These are phyloP conservation scores for Leptinotarsa texana DNA, from an alignment of 1,140 invertebrate species.

Conservation along the genomic window DNA sequence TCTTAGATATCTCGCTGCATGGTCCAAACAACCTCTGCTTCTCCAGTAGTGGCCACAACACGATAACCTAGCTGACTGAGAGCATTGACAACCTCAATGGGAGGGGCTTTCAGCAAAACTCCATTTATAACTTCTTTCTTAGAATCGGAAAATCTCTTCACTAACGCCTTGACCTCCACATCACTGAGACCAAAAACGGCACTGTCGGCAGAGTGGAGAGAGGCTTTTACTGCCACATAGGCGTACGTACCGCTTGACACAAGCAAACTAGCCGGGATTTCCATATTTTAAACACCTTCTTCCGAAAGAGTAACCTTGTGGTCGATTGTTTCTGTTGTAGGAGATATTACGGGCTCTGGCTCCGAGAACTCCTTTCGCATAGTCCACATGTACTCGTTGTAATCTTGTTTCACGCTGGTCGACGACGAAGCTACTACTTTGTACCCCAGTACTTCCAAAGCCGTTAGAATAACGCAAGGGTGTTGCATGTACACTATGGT, in stretches of 20 bases:
- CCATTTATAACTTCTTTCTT: constrained; percentile 69
- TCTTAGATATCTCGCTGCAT: constrained; percentile 69
- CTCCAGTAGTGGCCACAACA: constrained; percentile 75
- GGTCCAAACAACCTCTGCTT: constrained; percentile 80
- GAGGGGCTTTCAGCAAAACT: constrained; percentile 67
- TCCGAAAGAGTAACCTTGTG: constrained; percentile 27
- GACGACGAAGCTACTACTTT: constrained; percentile 84
- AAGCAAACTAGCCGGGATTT: constrained; percentile 51
- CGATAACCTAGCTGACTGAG: constrained; percentile 75
- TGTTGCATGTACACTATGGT: constrained; percentile 84
- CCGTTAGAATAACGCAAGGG: constrained; percentile 83
- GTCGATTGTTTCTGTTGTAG: constrained; percentile 19
- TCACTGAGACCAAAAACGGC: constrained; percentile 73
- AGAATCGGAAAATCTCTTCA: constrained; percentile 68
- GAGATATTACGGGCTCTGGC: constrained; percentile 63
- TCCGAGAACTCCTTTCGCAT: constrained; percentile 86
- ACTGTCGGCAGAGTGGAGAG: constrained; percentile 71
- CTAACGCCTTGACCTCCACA: constrained; percentile 69
- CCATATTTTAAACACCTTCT: constrained; percentile 42
- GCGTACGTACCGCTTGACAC: constrained; percentile 61
- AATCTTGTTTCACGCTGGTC: constrained; percentile 81
- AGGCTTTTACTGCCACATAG: constrained; percentile 78
- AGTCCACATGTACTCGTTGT: constrained; percentile 90
- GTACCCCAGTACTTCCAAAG: constrained; percentile 80
- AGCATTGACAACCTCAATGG: constrained; percentile 70